Evolutionary conservation across 2,888 invertebrate species (phyloP).

Genomic region (Meteorus colon): DNA sequence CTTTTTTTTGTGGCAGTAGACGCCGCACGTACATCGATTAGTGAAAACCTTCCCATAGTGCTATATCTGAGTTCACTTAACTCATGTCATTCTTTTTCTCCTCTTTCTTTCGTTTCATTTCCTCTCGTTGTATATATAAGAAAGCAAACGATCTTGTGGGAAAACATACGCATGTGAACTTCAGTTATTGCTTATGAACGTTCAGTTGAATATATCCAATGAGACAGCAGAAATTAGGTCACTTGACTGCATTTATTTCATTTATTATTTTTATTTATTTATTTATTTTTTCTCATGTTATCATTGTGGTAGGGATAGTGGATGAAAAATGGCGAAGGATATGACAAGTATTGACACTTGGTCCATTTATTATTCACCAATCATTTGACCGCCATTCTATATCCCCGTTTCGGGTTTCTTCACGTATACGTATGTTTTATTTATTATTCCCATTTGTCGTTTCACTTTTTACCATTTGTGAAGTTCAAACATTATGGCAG

Average conservation of each 20-base stretch:
- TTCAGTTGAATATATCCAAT: constrained; percentile 42
- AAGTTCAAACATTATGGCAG: background rate
- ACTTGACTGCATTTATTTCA: constrained; percentile 12
- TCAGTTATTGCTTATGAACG: constrained; percentile 14
- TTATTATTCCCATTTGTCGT: background rate
- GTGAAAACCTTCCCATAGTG: constrained; percentile 46
- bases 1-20: constrained; percentile 50
- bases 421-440: background rate
- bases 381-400: no score
- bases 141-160: background rate
- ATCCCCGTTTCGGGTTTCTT: no score
- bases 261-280: constrained; percentile 14
- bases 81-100: constrained; percentile 31
- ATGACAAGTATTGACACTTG: background rate
- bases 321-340: background rate
- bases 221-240: constrained; percentile 41
- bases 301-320: background rate
- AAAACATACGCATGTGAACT: background rate
- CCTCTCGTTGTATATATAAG: constrained; percentile 11
- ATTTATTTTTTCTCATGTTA: background rate
- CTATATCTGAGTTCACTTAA: constrained; percentile 39
- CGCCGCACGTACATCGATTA: constrained; percentile 57
- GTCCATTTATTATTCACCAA: background rate
- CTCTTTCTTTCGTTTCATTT: constrained; percentile 13
- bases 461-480: background rate